A percentile compares a stretch with the other conserved stretches of the same genome.
Conservation (phyloP, 2,113 vertebrate genomes). For the Dasyornis broadbenti region DNA sequence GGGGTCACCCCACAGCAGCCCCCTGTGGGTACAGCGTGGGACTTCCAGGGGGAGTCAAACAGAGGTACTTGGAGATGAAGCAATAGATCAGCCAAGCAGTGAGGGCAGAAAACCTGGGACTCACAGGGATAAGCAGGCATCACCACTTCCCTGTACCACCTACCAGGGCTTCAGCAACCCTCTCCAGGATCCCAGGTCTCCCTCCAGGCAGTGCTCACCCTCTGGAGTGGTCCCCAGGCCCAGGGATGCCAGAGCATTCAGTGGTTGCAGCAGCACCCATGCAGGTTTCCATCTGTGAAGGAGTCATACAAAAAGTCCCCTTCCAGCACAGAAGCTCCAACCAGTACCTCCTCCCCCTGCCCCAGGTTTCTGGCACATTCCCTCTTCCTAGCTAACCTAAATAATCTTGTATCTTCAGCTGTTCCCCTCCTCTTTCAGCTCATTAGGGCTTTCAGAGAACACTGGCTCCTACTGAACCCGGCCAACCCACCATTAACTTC, state of each 20-base stretch:
- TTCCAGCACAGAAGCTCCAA: not conserved
- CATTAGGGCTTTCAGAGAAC: slow-evolving; percentile 28
- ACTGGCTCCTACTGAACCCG: not conserved
- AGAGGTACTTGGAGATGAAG: not conserved
- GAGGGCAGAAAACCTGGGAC: not conserved
- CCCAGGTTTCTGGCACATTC: not conserved
- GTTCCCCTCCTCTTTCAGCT: slow-evolving; percentile 4
- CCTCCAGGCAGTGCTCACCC: not conserved
- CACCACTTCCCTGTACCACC: not conserved
- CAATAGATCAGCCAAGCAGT: not conserved
- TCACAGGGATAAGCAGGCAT: not conserved
- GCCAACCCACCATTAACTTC: slow-evolving; percentile 24
- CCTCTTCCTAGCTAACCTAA: slow-evolving; percentile 12
- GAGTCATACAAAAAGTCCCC: not conserved
- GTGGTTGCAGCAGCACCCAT: fast-evolving
- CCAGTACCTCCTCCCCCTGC: not conserved
- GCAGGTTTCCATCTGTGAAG: not conserved
- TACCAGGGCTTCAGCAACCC: not conserved
- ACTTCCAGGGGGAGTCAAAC: fast-evolving
- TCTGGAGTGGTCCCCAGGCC: not conserved
- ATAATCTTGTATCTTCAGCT: not conserved
- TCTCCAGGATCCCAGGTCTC: not conserved
- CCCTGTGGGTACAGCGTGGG: fast-evolving
- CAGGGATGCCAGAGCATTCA: not conserved
- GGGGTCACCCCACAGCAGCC: not conserved